Percentiles rank a stretch among this genome's conserved stretches.
phyloP scores from a whole-genome alignment of 2,797 vertebrate species.

The Channa striata region DNA sequence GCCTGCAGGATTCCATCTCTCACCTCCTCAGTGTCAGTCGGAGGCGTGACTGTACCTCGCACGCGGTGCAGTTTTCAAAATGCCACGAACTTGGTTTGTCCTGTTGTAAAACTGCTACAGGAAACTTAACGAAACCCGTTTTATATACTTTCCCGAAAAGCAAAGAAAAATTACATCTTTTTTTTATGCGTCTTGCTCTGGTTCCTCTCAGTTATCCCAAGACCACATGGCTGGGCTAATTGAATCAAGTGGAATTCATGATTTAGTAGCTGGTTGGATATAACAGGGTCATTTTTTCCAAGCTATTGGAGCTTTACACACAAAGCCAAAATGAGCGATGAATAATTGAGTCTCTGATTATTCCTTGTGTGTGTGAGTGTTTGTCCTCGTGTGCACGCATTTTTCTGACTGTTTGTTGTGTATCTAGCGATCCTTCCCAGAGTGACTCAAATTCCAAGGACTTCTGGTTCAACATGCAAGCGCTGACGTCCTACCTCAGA shows the following conservation, averaged over 20 bases:
- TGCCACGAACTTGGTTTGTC: background rate
- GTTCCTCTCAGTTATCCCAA: conserved; percentile 48
- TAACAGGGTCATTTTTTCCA: conserved; percentile 72
- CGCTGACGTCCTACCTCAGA: conserved; percentile 95
- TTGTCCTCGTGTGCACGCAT: conserved; percentile 19
- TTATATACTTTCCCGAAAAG: conserved; percentile 1
- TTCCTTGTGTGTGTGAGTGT: conserved; percentile 34
- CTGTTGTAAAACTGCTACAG: conserved; percentile 1
- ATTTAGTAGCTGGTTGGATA: conserved; percentile 74
- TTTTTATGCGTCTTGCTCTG: conserved; percentile 26
- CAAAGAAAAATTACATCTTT: conserved; percentile 7
- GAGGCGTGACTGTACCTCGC: background rate
- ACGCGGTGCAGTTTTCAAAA: background rate
- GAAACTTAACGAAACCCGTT: background rate
- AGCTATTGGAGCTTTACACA: conserved; percentile 70
- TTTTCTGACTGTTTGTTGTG: conserved; percentile 48
- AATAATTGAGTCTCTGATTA: conserved; percentile 69
- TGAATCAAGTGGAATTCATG: conserved; percentile 73
- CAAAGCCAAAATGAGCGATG: conserved; percentile 63
- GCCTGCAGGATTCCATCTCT: conserved; percentile 19
- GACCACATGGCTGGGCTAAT: conserved; percentile 69
- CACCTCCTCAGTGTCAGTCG: conserved; percentile 43
- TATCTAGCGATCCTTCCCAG: conserved; percentile 92
- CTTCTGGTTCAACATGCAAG: conserved; percentile 99
- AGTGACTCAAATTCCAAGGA: conserved; percentile 92